phyloP scores from a whole-genome alignment of 2,888 invertebrate genomes.

The Acanthacorydalis orientalis region DNA sequence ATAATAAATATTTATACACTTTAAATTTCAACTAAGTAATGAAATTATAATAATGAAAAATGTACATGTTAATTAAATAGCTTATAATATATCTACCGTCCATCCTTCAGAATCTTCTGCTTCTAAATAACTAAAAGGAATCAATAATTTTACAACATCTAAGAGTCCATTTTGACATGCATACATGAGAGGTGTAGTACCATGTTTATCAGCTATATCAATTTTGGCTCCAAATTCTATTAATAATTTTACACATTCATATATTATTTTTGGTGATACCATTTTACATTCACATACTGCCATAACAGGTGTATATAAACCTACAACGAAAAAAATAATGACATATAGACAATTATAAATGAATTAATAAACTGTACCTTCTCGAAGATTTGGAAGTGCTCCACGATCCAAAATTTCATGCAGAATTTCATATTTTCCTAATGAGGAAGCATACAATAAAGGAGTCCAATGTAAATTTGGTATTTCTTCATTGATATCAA shows the following conservation, averaged over 20 bases:
- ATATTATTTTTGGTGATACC: constrained; percentile 23
- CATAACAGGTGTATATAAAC: constrained; percentile 45
- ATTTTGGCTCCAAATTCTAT: constrained; percentile 33
- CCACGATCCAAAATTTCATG: constrained; percentile 33
- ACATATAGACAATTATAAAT: background rate
- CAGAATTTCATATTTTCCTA: constrained; percentile 33
- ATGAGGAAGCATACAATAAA: constrained; percentile 40
- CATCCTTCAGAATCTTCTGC: constrained; percentile 41
- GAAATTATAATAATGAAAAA: no score
- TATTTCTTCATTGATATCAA: constrained; percentile 26
- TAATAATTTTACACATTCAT: constrained; percentile 31
- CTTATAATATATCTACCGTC: constrained; percentile 30
- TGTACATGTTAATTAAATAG: constrained; percentile 5
- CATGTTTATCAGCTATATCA: constrained; percentile 36
- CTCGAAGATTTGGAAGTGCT: constrained; percentile 36
- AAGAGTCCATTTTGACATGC: constrained; percentile 37
- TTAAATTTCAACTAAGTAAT: no score
- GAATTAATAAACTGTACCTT: constrained; percentile 11
- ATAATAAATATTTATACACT: no score
- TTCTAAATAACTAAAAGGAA: constrained; percentile 35
- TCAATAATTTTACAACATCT: constrained; percentile 32
- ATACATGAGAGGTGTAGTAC: constrained; percentile 45
- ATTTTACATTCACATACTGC: constrained; percentile 41
- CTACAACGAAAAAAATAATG: constrained; percentile 22
- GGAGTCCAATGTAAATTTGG: constrained; percentile 39